Percentiles rank a stretch among this genome's conserved stretches.
These are phyloP conservation scores for Heterocephalus glaber DNA, from an alignment of 2,113 vertebrate genomes.

Conservation along the genomic window DNA sequence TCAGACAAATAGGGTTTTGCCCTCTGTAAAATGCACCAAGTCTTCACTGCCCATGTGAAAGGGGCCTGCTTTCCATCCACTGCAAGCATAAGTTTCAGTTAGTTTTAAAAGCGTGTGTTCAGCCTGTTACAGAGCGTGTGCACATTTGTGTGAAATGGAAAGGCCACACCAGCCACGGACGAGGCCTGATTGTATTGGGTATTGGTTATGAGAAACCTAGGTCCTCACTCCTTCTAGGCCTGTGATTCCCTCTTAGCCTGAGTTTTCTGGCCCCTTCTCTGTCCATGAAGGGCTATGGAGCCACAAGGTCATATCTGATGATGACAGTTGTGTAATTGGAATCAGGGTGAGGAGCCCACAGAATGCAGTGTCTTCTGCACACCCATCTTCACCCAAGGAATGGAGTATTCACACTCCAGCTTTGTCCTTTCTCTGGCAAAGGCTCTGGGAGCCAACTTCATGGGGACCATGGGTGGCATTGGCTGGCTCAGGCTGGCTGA, in stretches of 20 bases:
- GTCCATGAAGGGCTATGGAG: neutral
- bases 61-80: neutral
- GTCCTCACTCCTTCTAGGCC: neutral
- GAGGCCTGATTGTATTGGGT: neutral
- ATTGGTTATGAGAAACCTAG: neutral
- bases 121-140: neutral
- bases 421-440: neutral
- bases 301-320: neutral
- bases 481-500: neutral
- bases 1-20: neutral
- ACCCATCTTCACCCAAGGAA: neutral
- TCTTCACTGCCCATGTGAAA: neutral
- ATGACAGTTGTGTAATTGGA: neutral
- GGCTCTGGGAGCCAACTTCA: neutral
- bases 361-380: accelerated
- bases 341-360: neutral
- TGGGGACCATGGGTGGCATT: neutral
- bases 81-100: neutral
- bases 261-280: neutral
- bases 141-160: neutral
- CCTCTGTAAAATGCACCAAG: neutral
- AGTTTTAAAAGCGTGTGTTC: neutral
- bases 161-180: neutral
- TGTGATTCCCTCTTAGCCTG: neutral
- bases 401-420: neutral